Base-by-base conservation (phyloP, 2,888 invertebrate species). In the Polyploca ridens region DNA sequence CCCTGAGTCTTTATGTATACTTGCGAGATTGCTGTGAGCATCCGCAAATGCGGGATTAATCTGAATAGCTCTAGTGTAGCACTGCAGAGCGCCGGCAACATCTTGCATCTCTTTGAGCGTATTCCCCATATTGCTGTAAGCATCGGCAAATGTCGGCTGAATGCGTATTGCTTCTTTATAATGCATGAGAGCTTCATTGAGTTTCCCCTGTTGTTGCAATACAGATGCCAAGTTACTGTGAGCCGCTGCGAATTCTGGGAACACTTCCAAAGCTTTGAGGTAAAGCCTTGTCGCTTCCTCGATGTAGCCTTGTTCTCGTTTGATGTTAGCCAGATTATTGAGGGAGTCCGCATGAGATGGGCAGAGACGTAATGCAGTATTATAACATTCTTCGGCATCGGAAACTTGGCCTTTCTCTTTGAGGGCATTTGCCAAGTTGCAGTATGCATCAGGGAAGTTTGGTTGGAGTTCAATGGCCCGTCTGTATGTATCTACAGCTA, bases 31-130 rank as follows among this genome's bases (percentile, higher is more conserved):
- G 86, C 98, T 99, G 90, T 99, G 99, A 13, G 99, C 99, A 92
- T 99, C 99, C 54, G 99, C 99, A 90, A 99, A 99, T 3, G 99
- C 99, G 3, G 99, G 99, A 91, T 99, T 99, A 74, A 99, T 99
- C 91, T 99, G 99, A 80, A 99, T 99, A 13, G 99, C 99, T 77
- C 99, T 95, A 0, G 99, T 98, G 89, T 99, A 99, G 88, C 99
- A 99, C 86, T 99, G 99, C 69, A 99, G 91, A 10, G 99, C 99
- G 0, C 99, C 99, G 65, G 97, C 97, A 41, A 99, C 98, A 86
- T 99, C 99, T 90, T 99, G 99, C 98, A 99, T 98, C 90, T 99
- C 99, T 89, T 99, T 99, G 68, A 99, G 94, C 0, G 99, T 99
- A 90, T 99, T 99, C 58, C 99, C 99, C 99, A 99, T 99, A 88